Percentiles rank a stretch among this genome's conserved stretches.
phyloP scores from a whole-genome alignment of 2,113 vertebrate species.

The Hydrolagus affinis region DNA sequence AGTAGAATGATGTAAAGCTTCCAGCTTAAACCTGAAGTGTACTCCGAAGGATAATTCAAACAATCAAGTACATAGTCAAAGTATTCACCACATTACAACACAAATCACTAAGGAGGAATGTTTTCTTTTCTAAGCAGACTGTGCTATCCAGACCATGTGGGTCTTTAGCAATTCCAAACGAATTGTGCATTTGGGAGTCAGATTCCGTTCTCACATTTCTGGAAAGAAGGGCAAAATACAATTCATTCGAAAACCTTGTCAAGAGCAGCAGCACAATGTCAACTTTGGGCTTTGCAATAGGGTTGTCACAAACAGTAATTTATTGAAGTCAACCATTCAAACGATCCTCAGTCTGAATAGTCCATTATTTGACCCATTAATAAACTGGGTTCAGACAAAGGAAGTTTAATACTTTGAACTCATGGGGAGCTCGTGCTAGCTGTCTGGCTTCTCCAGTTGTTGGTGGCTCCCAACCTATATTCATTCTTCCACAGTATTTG shows the following conservation, averaged over 20 bases:
- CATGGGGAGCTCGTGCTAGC: neutral
- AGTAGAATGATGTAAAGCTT: neutral
- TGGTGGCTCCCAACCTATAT: neutral
- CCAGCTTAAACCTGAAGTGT: neutral
- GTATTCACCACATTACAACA: neutral
- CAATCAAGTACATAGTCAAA: neutral
- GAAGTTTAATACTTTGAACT: neutral
- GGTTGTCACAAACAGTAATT: neutral
- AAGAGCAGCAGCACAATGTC: neutral
- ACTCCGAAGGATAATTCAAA: neutral
- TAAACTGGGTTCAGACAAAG: neutral
- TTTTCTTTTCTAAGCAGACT: neutral
- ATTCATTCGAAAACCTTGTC: neutral
- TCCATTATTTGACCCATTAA: neutral
- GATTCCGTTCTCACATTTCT: neutral
- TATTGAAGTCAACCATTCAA: neutral
- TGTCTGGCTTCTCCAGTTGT: neutral
- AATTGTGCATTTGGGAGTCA: neutral
- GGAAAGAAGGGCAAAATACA: neutral
- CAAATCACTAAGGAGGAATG: neutral
- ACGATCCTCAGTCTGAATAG: neutral
- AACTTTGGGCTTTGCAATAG: neutral
- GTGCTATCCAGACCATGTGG: neutral
- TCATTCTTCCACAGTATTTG: neutral
- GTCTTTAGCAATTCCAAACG: neutral